Base-by-base conservation (phyloP, 2,888 invertebrate genomes). In the Alcis repandata region DNA sequence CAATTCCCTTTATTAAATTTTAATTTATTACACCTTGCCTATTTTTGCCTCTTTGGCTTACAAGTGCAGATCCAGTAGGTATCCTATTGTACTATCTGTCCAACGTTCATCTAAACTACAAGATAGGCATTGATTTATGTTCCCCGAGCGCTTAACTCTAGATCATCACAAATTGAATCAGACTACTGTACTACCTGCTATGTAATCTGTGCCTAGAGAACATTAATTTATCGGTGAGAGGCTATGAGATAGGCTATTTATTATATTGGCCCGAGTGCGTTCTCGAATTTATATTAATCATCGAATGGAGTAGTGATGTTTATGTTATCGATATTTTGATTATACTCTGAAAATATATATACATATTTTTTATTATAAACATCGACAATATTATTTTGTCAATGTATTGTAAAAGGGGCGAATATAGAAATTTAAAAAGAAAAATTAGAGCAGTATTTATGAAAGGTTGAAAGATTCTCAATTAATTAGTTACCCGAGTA, bases 261-360 rank as follows among this genome's bases (percentile, higher is more conserved):
- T 65, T 65, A 57, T 60, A 56, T 51, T 38, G 51, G 13, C 36
- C 20, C 43, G 56, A 57, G 56, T 57, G 46, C 38, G 59, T 20
- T 41, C 52, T 59, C 63, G 43, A 38, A 59, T 54, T 64, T 51
- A 64, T 59, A 64, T 64, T 64, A 64, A 59, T 64, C 64, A 59
- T 64, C 11, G 19, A 46, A 17, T 19, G 22, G 15, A 2, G 7
- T 56, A 64, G 59, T 17, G 59, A 54, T 48, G 54, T 1, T 59
- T 33, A 36, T 19, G 1, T 13, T 63, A 36, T 64, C 59, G 48
- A 64, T 53, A 38, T 38, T 10, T 32, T 32, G 15, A 1, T 10
- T 40, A n/a, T 40, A 13, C 13, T 19, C 13, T 52, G 27, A 45
- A 9, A 20, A 3, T n/a, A 27, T n/a, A n/a, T n/a, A n/a, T n/a